These are phyloP conservation scores for Rhipidura dahli DNA, from an alignment of 2,113 vertebrate species.

Conservation along the genomic window DNA sequence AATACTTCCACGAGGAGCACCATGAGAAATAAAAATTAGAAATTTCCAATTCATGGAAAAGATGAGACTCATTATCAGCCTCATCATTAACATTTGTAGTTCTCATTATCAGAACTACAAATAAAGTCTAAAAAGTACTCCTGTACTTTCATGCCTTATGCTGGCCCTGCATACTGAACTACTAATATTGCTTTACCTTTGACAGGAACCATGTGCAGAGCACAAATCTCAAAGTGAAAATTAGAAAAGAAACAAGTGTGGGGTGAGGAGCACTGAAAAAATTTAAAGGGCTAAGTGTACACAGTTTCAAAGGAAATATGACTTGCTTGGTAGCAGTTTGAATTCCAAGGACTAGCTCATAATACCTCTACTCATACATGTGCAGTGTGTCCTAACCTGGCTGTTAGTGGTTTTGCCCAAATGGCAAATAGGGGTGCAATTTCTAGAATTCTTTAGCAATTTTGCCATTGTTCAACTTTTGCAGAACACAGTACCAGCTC, in stretches of 20 bases:
- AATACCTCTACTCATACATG: rapidly evolving
- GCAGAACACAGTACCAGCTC: not conserved
- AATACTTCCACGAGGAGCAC: not conserved
- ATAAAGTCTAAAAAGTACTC: not conserved
- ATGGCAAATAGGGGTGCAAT: not conserved
- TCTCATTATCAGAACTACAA: not conserved
- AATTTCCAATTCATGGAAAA: not conserved
- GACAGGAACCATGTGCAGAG: not conserved
- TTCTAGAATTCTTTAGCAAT: not conserved
- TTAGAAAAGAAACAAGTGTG: not conserved
- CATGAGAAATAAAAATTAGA: not conserved
- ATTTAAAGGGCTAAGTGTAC: not conserved
- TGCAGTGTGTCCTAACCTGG: not conserved
- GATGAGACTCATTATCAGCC: not conserved
- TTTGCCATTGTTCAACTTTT: not conserved
- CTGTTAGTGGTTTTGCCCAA: not conserved
- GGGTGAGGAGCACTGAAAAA: not conserved
- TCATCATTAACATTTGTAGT: too few species aligned
- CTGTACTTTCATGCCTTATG: not conserved
- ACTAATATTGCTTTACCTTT: not conserved
- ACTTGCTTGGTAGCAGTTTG: not conserved
- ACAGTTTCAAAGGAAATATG: not conserved
- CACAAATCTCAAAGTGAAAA: not conserved
- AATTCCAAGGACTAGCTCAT: not conserved
- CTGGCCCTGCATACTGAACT: not conserved